Conservation (phyloP, 2,888 invertebrate species). For the Drosophila paramelanica region DNA sequence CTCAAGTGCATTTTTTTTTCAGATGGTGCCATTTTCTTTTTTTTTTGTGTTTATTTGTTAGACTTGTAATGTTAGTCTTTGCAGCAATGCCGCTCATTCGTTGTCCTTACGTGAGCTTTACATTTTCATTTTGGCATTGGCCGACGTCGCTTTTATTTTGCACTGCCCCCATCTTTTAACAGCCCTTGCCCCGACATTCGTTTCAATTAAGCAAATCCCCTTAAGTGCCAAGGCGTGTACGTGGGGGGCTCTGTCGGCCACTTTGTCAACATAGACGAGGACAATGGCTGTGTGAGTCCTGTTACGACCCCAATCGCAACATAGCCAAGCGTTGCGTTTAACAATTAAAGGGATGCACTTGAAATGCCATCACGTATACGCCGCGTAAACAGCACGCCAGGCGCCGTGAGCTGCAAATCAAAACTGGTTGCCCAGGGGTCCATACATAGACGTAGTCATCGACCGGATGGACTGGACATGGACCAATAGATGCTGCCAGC, state of each 20-base stretch:
- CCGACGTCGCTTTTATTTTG: slow-evolving; percentile 36
- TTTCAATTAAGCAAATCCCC: slow-evolving; percentile 83
- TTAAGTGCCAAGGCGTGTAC: slow-evolving; percentile 80
- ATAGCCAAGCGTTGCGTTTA: slow-evolving; percentile 47
- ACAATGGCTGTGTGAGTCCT: slow-evolving; percentile 29
- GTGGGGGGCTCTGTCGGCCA: slow-evolving; percentile 44
- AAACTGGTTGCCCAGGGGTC: slow-evolving; percentile 33
- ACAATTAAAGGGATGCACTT: slow-evolving; percentile 78
- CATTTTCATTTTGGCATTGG: slow-evolving; percentile 56
- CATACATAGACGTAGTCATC: slow-evolving; percentile 8
- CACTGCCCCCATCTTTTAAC: slow-evolving; percentile 31
- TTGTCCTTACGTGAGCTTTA: slow-evolving; percentile 47
- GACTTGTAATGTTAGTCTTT: slow-evolving; percentile 46
- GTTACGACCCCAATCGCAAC: slow-evolving; percentile 2
- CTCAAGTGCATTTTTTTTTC: slow-evolving; percentile 50
- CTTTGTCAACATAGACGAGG: slow-evolving; percentile 57
- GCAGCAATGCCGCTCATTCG: slow-evolving; percentile 10
- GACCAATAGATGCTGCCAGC: not conserved
- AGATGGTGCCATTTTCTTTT: not conserved
- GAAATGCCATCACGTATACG: slow-evolving; percentile 74
- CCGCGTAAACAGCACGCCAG: slow-evolving; percentile 56
- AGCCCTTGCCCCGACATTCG: slow-evolving; percentile 63
- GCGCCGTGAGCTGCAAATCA: slow-evolving; percentile 42
- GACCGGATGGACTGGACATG: slow-evolving; percentile 9
- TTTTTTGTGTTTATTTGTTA: slow-evolving; percentile 54